phyloP scores from a whole-genome alignment of 2,888 invertebrate genomes.

The Rutpela maculata region DNA sequence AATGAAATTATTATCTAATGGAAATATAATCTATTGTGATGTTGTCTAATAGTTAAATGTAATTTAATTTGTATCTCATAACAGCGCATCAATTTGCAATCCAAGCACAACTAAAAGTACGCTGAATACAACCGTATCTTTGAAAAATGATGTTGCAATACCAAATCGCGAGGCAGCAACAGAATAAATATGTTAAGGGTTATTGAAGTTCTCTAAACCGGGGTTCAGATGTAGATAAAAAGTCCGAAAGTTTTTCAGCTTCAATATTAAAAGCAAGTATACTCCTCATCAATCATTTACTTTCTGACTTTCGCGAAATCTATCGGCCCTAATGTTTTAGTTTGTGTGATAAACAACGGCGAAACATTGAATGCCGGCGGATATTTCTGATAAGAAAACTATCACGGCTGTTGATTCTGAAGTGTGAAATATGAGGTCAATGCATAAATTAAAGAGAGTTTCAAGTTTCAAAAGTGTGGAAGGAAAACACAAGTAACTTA shows the following conservation, averaged over 20 bases:
- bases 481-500: no score
- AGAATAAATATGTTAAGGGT: constrained; percentile 24
- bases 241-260: constrained; percentile 44
- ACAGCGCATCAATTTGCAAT: no score
- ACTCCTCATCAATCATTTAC: constrained; percentile 46
- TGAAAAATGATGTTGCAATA: constrained; percentile 27
- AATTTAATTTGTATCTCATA: neutral
- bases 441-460: neutral
- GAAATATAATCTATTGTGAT: neutral
- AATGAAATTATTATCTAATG: neutral
- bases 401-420: neutral
- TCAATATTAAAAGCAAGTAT: constrained; percentile 48
- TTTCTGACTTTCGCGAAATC: constrained; percentile 37
- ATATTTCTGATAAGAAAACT: constrained; percentile 8
- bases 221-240: constrained; percentile 39
- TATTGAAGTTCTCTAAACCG: constrained; percentile 34
- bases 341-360: constrained; percentile 42
- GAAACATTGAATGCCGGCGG: constrained; percentile 7
- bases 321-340: constrained; percentile 37
- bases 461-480: no score
- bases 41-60: neutral
- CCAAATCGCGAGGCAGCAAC: constrained; percentile 6
- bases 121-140: neutral
- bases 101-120: neutral
- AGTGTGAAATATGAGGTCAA: neutral